Base-by-base conservation (phyloP, 1,140 invertebrate species). In the Chymomyza costata region DNA sequence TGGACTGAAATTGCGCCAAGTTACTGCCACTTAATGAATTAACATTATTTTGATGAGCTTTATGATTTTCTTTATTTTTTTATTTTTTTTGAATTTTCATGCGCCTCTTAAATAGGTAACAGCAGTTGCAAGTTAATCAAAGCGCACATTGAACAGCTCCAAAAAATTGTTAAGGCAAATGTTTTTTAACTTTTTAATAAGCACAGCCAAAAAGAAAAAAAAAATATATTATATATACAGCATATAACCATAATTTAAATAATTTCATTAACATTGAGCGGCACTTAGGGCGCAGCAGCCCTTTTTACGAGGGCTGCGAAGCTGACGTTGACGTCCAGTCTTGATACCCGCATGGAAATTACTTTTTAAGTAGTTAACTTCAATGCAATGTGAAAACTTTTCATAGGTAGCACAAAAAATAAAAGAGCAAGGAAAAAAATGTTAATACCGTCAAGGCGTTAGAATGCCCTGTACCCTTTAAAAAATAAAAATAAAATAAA, bases 21-120 rank as follows among this genome's bases (percentile, higher is more conserved):
- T 80, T 80, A 80, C 74, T 64, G 73, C 73, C 73, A 80, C 73
- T 80, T 80, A 80, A 80, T 80, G 73, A 80, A 80, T 80, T 80
- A 80, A 80, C 73, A 80, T 80, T 80, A 73, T 80, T 80, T 80
- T 80, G 74, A 80, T 80, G 73, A 74, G 68, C 59, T 80, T 80
- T 38, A 15, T 14, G 13, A 17, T 16, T 38, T 38, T 38, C 15
- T 15, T 38, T 38, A 14, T 38, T 38, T 5, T 38, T 38, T 38
- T 38, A 2, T 16, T 38, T 38, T 38, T 38, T 16, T 10, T 6
- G 8, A 5, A 6, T 38, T 38, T 38, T 38, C 37, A 28, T n/a
- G n/a, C n/a, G n/a, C n/a, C n/a, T n/a, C n/a, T n/a, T n/a, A n/a
- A 54, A 47, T 41, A 78, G 55, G 54, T 25, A 17, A 52, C 45